Evolutionary conservation across 2,797 vertebrate genomes (phyloP).

Genomic region (Lithobates pipiens): DNA sequence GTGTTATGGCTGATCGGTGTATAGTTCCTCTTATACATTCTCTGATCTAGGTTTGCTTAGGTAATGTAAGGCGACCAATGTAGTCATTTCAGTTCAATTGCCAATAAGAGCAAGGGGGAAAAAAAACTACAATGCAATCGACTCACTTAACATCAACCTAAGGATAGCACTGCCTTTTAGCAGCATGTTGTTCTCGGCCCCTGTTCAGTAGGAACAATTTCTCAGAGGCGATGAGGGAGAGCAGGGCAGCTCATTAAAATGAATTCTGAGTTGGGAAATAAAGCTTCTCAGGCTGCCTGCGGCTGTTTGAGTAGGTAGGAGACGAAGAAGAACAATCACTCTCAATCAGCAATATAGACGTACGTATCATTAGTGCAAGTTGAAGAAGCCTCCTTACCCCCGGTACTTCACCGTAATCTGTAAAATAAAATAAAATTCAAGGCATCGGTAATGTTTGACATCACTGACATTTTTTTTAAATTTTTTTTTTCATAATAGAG

Average conservation of each 20-base stretch:
- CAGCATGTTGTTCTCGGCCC: background rate
- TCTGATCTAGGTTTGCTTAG: no score
- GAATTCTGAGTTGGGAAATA: conserved; percentile 11
- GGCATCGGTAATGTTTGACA: background rate
- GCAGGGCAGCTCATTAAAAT: conserved; percentile 47
- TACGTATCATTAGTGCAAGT: conserved; percentile 10
- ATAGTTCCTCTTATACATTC: no score
- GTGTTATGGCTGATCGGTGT: no score
- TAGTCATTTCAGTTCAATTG: no score
- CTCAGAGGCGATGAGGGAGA: conserved; percentile 33
- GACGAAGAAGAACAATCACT: conserved; percentile 16
- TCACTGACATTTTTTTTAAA: background rate
- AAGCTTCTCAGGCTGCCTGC: background rate
- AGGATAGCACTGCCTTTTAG: background rate
- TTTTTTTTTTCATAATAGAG: background rate
- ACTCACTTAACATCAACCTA: background rate
- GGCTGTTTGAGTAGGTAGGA: conserved; percentile 47
- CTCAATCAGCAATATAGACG: conserved; percentile 32
- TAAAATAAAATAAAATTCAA: conserved; percentile 5
- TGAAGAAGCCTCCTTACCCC: background rate
- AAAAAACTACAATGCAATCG: no score
- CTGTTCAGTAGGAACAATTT: conserved; percentile 17
- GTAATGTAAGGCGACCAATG: no score
- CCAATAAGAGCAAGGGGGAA: no score
- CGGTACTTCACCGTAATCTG: background rate